Conservation (phyloP, 2,797 vertebrate genomes). For the Glossophaga mutica region DNA sequence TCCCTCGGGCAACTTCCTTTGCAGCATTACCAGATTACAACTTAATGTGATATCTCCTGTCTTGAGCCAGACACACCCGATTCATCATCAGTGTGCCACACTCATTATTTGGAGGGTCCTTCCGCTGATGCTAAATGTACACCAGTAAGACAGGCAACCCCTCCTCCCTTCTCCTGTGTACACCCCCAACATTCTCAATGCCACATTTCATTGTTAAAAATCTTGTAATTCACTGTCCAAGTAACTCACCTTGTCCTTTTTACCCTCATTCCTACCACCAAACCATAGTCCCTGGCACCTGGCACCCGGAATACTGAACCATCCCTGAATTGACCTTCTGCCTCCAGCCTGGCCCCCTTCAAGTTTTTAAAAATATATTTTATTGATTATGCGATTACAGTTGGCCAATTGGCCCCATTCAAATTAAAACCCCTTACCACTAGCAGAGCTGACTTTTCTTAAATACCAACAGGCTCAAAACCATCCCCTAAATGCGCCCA, state of each 20-base stretch:
- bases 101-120: rapidly evolving
- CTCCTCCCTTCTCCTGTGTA: not conserved
- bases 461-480: not conserved
- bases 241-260: not conserved
- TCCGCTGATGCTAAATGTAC: rapidly evolving
- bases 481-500: not conserved
- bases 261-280: too few relatives aligned
- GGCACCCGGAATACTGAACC: not conserved
- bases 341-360: not conserved
- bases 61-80: not conserved
- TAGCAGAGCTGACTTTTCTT: not conserved
- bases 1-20: not conserved
- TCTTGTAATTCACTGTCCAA: not conserved
- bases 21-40: not conserved
- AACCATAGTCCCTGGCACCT: not conserved
- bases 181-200: not conserved
- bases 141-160: not conserved
- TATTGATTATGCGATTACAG: too few relatives aligned
- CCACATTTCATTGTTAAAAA: not conserved
- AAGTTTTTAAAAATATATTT: too few relatives aligned
- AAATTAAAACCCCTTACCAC: not conserved
- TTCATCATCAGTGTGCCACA: rapidly evolving
- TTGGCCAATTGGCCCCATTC: not conserved
- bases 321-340: not conserved
- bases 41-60: not conserved